These are phyloP conservation scores for Protobothrops mucrosquamatus DNA, from an alignment of 2,113 vertebrate genomes.

Conservation along the genomic window DNA sequence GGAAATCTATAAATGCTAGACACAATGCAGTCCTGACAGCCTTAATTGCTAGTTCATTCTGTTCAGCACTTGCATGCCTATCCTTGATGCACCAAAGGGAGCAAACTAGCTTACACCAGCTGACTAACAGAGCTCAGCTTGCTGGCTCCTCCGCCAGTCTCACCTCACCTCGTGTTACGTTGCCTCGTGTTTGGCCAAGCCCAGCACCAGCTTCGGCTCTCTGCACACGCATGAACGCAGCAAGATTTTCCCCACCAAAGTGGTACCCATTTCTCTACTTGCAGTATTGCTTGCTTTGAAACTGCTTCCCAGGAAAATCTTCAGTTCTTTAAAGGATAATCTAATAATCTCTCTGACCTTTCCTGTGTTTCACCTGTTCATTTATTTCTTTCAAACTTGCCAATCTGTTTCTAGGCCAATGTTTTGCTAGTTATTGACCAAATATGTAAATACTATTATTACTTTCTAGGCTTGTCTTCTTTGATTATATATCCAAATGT, in stretches of 20 bases:
- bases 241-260: not conserved
- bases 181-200: not conserved
- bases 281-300: not conserved
- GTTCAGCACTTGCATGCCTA: not conserved
- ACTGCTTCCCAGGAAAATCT: not conserved
- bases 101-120: not conserved
- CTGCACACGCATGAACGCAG: not conserved
- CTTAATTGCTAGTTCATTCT: not conserved
- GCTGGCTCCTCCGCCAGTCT: not conserved
- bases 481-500: not conserved
- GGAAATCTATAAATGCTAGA: not conserved
- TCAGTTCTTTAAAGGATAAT: not conserved
- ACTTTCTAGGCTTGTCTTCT: not conserved
- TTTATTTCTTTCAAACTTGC: not conserved
- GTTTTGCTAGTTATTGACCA: not conserved
- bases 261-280: not conserved
- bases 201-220: not conserved
- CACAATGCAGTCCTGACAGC: not conserved
- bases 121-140: not conserved
- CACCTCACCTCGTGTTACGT: not conserved
- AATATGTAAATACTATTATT: not conserved
- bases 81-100: not conserved
- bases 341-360: not conserved
- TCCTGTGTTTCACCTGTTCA: not conserved
- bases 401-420: not conserved